Conservation (phyloP, 2,888 invertebrate species). For the Thera obeliscata region DNA sequence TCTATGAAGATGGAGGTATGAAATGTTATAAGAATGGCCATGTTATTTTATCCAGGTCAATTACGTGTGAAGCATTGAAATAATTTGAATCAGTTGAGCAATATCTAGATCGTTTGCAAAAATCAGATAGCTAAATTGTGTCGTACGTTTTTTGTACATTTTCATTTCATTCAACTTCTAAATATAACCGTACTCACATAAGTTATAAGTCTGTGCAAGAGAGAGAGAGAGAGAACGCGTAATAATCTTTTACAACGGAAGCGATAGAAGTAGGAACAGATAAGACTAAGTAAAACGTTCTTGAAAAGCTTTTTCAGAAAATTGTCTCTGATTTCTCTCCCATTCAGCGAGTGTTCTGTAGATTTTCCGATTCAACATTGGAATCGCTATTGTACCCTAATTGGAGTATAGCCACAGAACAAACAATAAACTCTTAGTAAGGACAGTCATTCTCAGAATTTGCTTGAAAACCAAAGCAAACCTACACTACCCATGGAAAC, state of each 20-base stretch:
- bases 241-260: constrained; percentile 9
- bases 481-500: too few relatives aligned
- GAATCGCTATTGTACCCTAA: constrained; percentile 27
- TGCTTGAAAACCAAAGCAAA: background rate
- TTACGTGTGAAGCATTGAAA: too few relatives aligned
- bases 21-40: too few relatives aligned
- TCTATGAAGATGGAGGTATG: too few relatives aligned
- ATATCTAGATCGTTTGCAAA: too few relatives aligned
- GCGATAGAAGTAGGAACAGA: constrained; percentile 10
- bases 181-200: constrained; percentile 1
- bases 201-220: background rate
- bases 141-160: too few relatives aligned
- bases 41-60: too few relatives aligned
- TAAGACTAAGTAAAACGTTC: constrained; percentile 17
- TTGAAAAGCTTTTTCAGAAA: constrained; percentile 19
- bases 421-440: background rate
- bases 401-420: constrained; percentile 26
- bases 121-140: too few relatives aligned
- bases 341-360: constrained; percentile 18
- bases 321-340: constrained; percentile 16
- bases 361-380: constrained; percentile 28
- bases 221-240: background rate
- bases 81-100: too few relatives aligned
- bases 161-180: background rate
- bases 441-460: constrained; percentile 1